These are phyloP conservation scores for Drosophila micromelanica DNA, from an alignment of 1,140 invertebrate genomes.

Conservation along the genomic window DNA sequence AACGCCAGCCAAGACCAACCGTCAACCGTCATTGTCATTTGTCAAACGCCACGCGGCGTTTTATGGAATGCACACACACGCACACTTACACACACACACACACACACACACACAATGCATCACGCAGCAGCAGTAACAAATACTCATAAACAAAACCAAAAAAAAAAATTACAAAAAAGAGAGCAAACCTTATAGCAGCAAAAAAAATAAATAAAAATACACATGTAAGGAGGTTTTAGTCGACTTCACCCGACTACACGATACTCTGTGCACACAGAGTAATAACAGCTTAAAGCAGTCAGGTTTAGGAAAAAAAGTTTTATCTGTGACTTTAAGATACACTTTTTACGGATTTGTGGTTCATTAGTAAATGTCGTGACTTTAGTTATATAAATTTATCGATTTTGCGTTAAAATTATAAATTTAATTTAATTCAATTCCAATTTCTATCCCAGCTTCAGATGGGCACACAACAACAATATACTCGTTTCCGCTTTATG, in stretches of 20 bases:
- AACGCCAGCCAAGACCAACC: conserved; percentile 50
- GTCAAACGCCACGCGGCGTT: conserved; percentile 53
- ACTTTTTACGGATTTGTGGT: too few species aligned
- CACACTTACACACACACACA: conserved; percentile 11
- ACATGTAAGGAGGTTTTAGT: too few species aligned
- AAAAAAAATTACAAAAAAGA: conserved; percentile 27
- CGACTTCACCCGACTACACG: too few species aligned
- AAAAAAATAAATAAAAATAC: conserved; percentile 1
- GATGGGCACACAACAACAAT: not conserved
- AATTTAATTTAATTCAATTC: too few species aligned
- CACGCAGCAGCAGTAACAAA: not conserved
- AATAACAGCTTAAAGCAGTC: too few species aligned
- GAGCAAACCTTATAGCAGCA: conserved; percentile 30
- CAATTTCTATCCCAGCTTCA: not conserved
- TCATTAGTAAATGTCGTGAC: too few species aligned
- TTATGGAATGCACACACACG: conserved; percentile 41
- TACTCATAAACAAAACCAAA: not conserved
- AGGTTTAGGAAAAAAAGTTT: too few species aligned
- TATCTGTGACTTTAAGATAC: too few species aligned
- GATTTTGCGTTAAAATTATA: too few species aligned
- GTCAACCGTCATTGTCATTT: conserved; percentile 57
- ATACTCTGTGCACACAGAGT: too few species aligned
- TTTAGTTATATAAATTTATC: too few species aligned
- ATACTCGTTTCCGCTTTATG: not conserved
- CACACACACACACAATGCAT: conserved; percentile 7